phyloP scores from a whole-genome alignment of 2,888 invertebrate species.

The Xylota sylvarum region DNA sequence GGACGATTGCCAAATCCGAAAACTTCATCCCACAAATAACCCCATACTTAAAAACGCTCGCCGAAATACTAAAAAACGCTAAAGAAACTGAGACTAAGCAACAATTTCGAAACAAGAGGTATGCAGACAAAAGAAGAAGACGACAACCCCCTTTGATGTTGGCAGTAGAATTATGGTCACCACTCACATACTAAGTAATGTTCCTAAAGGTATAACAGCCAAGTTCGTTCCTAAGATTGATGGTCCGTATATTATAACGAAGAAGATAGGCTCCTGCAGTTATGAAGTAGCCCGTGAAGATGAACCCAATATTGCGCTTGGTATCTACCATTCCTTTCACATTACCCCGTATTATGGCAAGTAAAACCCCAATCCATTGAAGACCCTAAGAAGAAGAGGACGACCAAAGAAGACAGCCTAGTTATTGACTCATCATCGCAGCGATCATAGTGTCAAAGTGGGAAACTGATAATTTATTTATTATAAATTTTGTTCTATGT shows the following conservation, averaged over 20 bases:
- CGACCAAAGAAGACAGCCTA: slow-evolving; percentile 5
- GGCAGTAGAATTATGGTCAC: no score
- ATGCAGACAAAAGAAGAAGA: not conserved
- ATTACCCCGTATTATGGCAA: not conserved
- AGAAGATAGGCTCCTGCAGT: slow-evolving; percentile 16
- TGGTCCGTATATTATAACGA: not conserved
- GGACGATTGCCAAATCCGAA: not conserved
- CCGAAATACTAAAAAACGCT: slow-evolving; percentile 1
- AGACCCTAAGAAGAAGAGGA: not conserved
- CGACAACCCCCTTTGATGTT: not conserved
- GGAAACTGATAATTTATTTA: no score
- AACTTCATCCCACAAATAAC: slow-evolving; percentile 1
- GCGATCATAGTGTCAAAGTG: no score
- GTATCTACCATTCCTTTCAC: no score
- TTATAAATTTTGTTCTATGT: no score
- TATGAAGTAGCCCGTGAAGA: slow-evolving; percentile 1
- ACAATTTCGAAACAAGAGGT: slow-evolving; percentile 7
- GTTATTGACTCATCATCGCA: no score
- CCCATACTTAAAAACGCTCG: not conserved
- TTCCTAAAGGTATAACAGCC: not conserved
- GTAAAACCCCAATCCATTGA: not conserved
- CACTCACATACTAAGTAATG: slow-evolving; percentile 11
- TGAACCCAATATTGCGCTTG: slow-evolving; percentile 1
- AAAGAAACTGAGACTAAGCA: not conserved
- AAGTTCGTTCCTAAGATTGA: slow-evolving; percentile 4